Evolutionary conservation across 2,888 invertebrate genomes (phyloP), one percentile per base, ranked within the genome.

Genomic region (Drosophila kokeensis): DNA sequence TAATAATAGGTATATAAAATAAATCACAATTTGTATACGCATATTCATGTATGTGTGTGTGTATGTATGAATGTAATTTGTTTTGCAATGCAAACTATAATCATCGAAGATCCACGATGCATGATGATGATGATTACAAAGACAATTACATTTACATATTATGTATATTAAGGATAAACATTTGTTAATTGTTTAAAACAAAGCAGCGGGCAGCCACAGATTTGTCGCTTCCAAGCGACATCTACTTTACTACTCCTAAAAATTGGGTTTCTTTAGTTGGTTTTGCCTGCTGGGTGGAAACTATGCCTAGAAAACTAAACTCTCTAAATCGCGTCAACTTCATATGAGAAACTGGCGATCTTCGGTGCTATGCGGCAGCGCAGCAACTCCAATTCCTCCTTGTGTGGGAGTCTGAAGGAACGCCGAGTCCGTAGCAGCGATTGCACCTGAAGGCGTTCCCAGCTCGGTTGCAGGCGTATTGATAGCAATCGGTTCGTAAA

Each of bases 321-420:
- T 61, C 52, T 40, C 42, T 60, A 45, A 60, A 45, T 72, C 34
- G 67, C 24, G 15, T 68, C n/a, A 50, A 60, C 62, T 67, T 88
- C 68, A 87, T 77, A 91, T 83, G 69, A 86, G 84, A 82, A 84
- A 89, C 60, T 83, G 88, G 52, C 76, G 79, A 73, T 86, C 77
- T n/a, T 62, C 57, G 32, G 58, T 32, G 54, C 73, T 75, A 38
- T 72, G 86, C 7, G 93, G 93, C 72, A 93, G 73, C 4, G 93
- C 93, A 15, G 90, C 93, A 58, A 93, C 93, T 40, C 92, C 93
- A 64, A 93, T 91, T 55, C 92, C 91, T 54, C 92, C 93, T 57
- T 90, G 92, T 24, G 91, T 86, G 53, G 93, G 92, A 58, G 92
- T 92, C 76, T 92, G 92, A 54, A 93, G 84, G 68, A 92, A 93